Conservation (phyloP, 2,113 vertebrate genomes). For the Anoura caudifer region DNA sequence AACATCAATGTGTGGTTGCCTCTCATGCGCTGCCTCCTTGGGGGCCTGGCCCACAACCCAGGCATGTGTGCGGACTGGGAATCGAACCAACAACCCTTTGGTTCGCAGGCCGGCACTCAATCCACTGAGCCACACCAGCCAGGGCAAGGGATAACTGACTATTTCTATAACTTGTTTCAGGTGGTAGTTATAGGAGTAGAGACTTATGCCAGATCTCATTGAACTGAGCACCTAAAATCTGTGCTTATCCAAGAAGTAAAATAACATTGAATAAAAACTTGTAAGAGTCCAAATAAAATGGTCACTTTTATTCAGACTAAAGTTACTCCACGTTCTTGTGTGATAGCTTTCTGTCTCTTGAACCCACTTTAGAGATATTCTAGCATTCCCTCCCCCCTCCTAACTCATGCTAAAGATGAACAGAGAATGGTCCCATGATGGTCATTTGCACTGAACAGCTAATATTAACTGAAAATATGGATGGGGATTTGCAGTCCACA, state of each 20-base stretch:
- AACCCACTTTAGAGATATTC: conserved; percentile 59
- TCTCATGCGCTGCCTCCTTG: no score
- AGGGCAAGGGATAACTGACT: neutral
- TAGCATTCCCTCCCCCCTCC: neutral
- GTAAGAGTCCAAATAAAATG: neutral
- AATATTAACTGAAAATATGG: conserved; percentile 62
- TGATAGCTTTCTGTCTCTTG: conserved; percentile 17
- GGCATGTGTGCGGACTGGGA: no score
- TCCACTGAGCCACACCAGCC: no score
- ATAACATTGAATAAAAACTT: neutral
- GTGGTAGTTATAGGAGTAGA: neutral
- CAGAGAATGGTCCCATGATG: conserved; percentile 48
- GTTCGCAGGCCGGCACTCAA: no score
- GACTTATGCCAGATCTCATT: neutral
- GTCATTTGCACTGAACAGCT: conserved; percentile 66
- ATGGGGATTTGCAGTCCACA: conserved; percentile 48
- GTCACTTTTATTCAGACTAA: neutral
- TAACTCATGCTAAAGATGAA: conserved; percentile 40
- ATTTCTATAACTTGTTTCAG: rapidly evolving
- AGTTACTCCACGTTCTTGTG: neutral
- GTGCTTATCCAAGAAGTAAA: neutral
- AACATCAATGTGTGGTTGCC: no score
- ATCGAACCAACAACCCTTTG: no score
- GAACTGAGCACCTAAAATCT: neutral
- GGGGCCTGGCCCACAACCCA: no score